Conservation (phyloP, 2,888 invertebrate species). For the Dicranocentrus wangi region DNA sequence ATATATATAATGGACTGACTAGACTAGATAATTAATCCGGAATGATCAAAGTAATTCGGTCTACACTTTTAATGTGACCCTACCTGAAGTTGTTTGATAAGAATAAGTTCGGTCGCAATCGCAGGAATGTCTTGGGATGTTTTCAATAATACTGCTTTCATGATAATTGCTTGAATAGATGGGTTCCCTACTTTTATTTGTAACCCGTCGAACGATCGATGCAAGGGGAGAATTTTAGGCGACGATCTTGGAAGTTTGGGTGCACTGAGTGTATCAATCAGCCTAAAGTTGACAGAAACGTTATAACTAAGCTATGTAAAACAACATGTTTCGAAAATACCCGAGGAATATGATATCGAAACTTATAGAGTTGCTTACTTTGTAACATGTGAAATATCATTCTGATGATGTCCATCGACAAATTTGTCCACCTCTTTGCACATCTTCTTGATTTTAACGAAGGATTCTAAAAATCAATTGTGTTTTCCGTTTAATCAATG, state of each 20-base stretch:
- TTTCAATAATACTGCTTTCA: slow-evolving; percentile 88
- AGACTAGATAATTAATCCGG: too few species aligned
- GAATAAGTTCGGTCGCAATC: slow-evolving; percentile 86
- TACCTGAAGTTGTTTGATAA: slow-evolving; percentile 88
- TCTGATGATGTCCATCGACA: slow-evolving; percentile 67
- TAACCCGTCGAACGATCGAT: slow-evolving; percentile 42
- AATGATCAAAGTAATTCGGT: too few species aligned
- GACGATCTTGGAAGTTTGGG: slow-evolving; percentile 17
- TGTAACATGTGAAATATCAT: slow-evolving; percentile 67
- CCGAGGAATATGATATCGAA: too few species aligned
- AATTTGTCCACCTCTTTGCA: slow-evolving; percentile 82
- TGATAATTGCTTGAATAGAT: slow-evolving; percentile 84
- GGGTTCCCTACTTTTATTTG: slow-evolving; percentile 64
- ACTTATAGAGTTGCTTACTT: slow-evolving; percentile 37
- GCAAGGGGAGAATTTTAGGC: slow-evolving; percentile 23
- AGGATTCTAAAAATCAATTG: slow-evolving; percentile 76
- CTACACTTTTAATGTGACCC: background rate
- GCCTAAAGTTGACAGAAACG: slow-evolving; percentile 26
- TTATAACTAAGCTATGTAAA: background rate
- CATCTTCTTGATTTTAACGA: slow-evolving; percentile 83
- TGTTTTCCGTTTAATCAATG: background rate
- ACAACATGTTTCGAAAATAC: background rate
- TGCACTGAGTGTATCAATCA: slow-evolving; percentile 44
- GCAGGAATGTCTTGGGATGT: slow-evolving; percentile 88
- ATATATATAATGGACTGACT: too few species aligned